Conservation (phyloP, 2,113 vertebrate genomes). For the Meleagris gallopavo region DNA sequence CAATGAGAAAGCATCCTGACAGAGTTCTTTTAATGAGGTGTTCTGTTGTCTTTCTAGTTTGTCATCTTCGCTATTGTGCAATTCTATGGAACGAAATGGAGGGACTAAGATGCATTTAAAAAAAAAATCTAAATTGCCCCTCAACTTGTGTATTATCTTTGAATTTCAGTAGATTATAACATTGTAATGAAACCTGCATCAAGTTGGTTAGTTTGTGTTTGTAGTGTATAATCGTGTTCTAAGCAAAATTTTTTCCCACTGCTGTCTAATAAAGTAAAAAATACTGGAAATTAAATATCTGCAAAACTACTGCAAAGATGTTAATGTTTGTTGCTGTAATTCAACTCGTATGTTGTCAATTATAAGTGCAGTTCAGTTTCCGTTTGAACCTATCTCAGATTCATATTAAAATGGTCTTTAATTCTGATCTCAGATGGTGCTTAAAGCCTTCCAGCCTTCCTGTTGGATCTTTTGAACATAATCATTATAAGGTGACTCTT, state of each 20-base stretch:
- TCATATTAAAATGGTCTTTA: background rate
- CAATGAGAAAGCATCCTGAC: conserved; percentile 19
- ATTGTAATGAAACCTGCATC: background rate
- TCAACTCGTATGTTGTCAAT: background rate
- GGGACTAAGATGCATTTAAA: background rate
- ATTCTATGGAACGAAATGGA: background rate
- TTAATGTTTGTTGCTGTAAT: background rate
- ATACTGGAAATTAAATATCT: background rate
- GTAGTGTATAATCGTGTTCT: background rate
- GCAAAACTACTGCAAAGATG: background rate
- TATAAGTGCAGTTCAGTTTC: background rate
- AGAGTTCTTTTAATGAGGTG: background rate
- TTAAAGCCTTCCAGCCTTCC: background rate
- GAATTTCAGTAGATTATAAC: background rate
- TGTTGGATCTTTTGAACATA: background rate
- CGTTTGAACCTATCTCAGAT: background rate
- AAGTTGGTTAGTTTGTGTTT: background rate
- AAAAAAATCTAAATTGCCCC: background rate
- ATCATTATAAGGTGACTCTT: background rate
- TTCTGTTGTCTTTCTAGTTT: background rate
- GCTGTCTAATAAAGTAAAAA: background rate
- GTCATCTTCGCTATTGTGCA: background rate
- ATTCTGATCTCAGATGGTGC: background rate
- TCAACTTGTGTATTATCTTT: background rate
- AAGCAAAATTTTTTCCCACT: background rate